Conservation (phyloP, 2,888 invertebrate species). For the Pegoplata infirma region DNA sequence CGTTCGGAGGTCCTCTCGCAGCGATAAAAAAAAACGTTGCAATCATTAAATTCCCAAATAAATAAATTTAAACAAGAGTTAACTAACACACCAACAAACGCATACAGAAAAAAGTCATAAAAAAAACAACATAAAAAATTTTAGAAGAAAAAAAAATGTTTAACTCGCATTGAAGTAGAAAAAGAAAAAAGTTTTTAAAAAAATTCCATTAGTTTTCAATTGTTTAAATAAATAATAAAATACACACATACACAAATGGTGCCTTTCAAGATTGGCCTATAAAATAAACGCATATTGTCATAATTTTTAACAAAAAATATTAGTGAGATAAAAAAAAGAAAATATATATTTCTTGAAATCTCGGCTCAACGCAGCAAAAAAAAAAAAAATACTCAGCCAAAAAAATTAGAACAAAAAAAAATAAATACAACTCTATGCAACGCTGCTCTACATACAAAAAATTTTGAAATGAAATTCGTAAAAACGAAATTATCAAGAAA, state of each 20-base stretch:
- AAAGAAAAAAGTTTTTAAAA: conserved; percentile 16
- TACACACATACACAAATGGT: conserved; percentile 42
- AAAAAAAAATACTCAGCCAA: background rate
- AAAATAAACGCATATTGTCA: conserved; percentile 19
- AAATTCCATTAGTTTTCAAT: background rate
- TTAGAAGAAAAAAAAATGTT: conserved; percentile 7
- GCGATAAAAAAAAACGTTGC: conserved; percentile 54
- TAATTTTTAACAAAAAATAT: background rate
- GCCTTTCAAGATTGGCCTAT: conserved; percentile 55
- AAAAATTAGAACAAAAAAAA: conserved; percentile 11
- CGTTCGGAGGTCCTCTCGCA: conserved; percentile 66
- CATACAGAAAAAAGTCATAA: conserved; percentile 46
- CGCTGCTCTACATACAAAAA: conserved; percentile 26
- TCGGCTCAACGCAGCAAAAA: background rate
- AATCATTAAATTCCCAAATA: conserved; percentile 37
- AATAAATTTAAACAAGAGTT: conserved; percentile 46
- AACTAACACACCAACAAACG: conserved; percentile 39
- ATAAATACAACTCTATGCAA: conserved; percentile 26
- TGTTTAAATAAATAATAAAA: conserved; percentile 4
- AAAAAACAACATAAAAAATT: conserved; percentile 19
- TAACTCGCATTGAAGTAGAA: conserved; percentile 6
- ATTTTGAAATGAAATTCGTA: conserved; percentile 30
- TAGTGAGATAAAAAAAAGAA: background rate
- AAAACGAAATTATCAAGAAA: conserved; percentile 35
- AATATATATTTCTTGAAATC: background rate